Evolutionary conservation across 2,113 vertebrate genomes (phyloP).

Genomic region (Circaetus gallicus): DNA sequence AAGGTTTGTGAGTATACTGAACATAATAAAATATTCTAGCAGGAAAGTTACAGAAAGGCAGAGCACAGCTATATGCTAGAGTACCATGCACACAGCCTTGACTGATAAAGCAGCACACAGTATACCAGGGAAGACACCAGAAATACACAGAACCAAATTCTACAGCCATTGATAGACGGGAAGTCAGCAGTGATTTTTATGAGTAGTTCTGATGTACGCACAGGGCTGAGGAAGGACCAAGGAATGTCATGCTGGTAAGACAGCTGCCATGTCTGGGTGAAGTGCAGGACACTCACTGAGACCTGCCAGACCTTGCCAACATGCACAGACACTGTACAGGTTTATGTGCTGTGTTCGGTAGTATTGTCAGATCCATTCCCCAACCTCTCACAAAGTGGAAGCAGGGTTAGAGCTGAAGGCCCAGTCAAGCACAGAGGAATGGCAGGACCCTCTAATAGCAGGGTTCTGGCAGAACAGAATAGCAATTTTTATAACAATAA

Average conservation of each 20-base stretch:
- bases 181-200: not conserved
- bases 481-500: not conserved
- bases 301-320: not conserved
- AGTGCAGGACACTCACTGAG: not conserved
- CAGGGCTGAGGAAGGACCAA: not conserved
- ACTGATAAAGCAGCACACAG: not conserved
- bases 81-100: not conserved
- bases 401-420: not conserved
- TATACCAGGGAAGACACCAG: not conserved
- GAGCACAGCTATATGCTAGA: not conserved
- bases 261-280: not conserved
- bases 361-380: not conserved
- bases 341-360: not conserved
- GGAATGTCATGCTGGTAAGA: not conserved
- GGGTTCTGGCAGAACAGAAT: not conserved
- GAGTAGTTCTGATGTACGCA: not conserved
- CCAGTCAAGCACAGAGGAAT: not conserved
- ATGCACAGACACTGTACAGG: not conserved
- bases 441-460: not conserved
- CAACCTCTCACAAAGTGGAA: not conserved
- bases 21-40: not conserved
- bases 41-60: not conserved
- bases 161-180: not conserved
- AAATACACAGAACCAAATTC: not conserved
- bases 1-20: not conserved